Percentiles rank a stretch among this genome's conserved stretches.
Evolutionary conservation across 2,113 vertebrate species (phyloP).

Genomic region (Poeciliopsis retropinna): DNA sequence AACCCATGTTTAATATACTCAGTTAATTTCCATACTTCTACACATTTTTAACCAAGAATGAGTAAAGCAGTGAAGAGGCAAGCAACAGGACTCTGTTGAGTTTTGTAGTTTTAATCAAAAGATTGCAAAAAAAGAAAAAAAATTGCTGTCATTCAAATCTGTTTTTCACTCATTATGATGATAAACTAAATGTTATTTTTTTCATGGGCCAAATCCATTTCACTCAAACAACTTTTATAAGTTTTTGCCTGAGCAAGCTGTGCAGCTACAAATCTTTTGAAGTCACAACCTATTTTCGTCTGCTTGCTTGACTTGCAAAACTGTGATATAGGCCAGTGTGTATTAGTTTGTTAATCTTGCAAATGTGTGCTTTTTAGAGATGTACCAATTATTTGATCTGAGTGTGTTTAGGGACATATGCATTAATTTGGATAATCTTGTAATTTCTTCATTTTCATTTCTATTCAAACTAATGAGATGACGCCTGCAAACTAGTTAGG

Average conservation of each 20-base stretch:
- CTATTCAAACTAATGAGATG: too few relatives aligned
- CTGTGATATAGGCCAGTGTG: neutral
- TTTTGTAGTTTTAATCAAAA: neutral
- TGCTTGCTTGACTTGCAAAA: neutral
- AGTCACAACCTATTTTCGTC: too few relatives aligned
- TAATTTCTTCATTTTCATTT: neutral
- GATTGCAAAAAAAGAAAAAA: too few relatives aligned
- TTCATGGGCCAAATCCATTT: too few relatives aligned
- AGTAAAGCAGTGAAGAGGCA: neutral
- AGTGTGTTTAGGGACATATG: too few relatives aligned
- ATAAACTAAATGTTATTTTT: neutral
- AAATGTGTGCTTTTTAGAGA: neutral
- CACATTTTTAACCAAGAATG: neutral
- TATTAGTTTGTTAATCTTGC: neutral
- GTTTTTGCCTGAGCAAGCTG: too few relatives aligned
- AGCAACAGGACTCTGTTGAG: too few relatives aligned
- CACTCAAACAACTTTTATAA: too few relatives aligned
- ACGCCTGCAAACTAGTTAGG: neutral
- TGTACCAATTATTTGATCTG: neutral
- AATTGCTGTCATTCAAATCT: neutral
- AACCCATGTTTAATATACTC: neutral
- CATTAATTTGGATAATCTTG: neutral
- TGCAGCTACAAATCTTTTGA: too few relatives aligned
- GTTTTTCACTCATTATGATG: neutral
- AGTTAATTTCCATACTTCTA: neutral